phyloP scores from a whole-genome alignment of 2,888 invertebrate species.

The Tromatobia lineatoria region DNA sequence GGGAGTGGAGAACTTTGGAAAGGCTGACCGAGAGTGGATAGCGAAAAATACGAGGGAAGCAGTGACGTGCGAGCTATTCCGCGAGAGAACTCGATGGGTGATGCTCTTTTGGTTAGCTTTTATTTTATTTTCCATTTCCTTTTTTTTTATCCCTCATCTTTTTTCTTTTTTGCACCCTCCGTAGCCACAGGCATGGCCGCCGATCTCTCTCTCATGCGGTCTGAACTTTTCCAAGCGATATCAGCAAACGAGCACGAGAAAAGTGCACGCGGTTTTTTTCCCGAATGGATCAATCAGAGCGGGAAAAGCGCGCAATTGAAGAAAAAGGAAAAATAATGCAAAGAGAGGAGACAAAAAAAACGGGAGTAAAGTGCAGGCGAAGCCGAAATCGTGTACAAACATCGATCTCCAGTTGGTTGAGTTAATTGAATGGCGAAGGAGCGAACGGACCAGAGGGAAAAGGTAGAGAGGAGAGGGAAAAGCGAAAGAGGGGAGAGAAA shows the following conservation, averaged over 20 bases:
- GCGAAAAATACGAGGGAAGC: constrained; percentile 19
- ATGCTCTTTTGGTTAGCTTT: constrained; percentile 25
- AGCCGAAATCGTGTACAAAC: constrained; percentile 47
- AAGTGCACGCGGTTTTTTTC: constrained; percentile 44
- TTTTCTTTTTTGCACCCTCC: constrained; percentile 56
- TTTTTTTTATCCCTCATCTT: neutral
- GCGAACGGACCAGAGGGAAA: constrained; percentile 3
- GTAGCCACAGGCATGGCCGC: constrained; percentile 55
- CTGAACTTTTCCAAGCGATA: constrained; percentile 52
- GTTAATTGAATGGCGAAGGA: constrained; percentile 33
- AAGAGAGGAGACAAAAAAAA: constrained; percentile 21
- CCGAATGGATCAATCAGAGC: constrained; percentile 47
- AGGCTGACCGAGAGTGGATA: constrained; percentile 60
- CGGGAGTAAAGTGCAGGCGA: constrained; percentile 15
- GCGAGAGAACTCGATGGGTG: constrained; percentile 18
- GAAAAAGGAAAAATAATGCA: constrained; percentile 8
- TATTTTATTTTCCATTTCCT: neutral
- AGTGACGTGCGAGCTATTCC: constrained; percentile 17
- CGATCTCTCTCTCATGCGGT: constrained; percentile 53
- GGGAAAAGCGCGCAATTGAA: constrained; percentile 20
- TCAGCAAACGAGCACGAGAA: constrained; percentile 3
- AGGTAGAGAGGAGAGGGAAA: constrained; percentile 5
- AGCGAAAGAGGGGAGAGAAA: constrained; percentile 1
- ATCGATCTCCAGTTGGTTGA: constrained; percentile 31
- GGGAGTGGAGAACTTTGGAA: constrained; percentile 48